phyloP scores from a whole-genome alignment of 2,888 invertebrate species.

The Lutraria lutraria region DNA sequence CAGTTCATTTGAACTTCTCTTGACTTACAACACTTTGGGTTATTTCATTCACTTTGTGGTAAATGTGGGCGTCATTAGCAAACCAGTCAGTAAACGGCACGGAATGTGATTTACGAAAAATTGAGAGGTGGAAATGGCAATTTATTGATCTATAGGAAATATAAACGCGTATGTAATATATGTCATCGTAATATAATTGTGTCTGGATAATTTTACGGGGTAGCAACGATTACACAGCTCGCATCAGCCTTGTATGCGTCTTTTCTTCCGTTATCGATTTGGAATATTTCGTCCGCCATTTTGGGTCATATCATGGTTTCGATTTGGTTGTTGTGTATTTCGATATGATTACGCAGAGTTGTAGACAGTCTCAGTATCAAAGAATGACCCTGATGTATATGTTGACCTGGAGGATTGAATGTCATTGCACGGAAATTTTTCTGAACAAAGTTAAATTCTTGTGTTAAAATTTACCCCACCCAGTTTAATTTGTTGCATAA shows the following conservation, averaged over 20 bases:
- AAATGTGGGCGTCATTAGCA: conserved; percentile 11
- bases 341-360: background rate
- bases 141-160: background rate
- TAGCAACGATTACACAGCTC: background rate
- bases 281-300: conserved; percentile 26
- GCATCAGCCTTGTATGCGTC: background rate
- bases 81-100: conserved; percentile 23
- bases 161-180: background rate
- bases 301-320: conserved; percentile 24
- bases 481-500: conserved; percentile 11
- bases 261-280: conserved; percentile 18
- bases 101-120: conserved; percentile 30
- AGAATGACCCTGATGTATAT: background rate
- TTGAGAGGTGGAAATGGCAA: conserved; percentile 10
- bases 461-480: conserved; percentile 15
- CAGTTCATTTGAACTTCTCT: background rate
- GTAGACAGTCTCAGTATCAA: background rate
- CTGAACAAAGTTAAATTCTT: background rate
- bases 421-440: background rate
- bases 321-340: background rate
- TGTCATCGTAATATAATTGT: background rate
- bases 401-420: background rate
- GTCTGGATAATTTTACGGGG: no score
- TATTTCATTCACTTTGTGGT: background rate
- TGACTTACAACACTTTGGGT: background rate